Evolutionary conservation across 2,888 invertebrate genomes (phyloP).

Genomic region (Himalopsyche anomala): DNA sequence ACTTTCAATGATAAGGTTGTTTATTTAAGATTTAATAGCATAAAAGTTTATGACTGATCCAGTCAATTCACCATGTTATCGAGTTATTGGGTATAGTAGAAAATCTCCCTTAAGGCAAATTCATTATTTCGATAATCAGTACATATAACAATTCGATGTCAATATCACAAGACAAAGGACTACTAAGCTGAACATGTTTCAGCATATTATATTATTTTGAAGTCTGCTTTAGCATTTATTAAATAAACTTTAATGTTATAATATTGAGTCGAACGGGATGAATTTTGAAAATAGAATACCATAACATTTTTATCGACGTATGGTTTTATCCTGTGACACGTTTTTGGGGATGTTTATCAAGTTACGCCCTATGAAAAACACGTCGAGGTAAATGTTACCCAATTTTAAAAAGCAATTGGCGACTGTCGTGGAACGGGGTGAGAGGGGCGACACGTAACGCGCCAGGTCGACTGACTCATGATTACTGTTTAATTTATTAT

Average conservation of each 20-base stretch:
- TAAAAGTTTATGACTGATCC: too few relatives aligned
- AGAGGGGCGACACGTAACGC: not conserved
- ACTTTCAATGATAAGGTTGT: too few relatives aligned
- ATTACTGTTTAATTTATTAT: constrained; percentile 38
- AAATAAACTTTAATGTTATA: not conserved
- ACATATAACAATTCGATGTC: too few relatives aligned
- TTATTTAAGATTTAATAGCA: too few relatives aligned
- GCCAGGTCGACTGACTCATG: constrained; percentile 4
- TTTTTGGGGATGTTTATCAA: constrained; percentile 40
- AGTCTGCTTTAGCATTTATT: too few relatives aligned
- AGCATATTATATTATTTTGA: too few relatives aligned
- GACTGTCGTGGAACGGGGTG: not conserved
- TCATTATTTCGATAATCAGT: too few relatives aligned
- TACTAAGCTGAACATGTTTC: too few relatives aligned
- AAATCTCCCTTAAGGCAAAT: too few relatives aligned
- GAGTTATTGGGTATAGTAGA: too few relatives aligned
- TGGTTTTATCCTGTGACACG: not conserved
- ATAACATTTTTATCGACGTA: not conserved
- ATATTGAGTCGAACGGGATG: not conserved
- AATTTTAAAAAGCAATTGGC: constrained; percentile 22
- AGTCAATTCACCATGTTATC: too few relatives aligned
- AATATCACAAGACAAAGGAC: too few relatives aligned
- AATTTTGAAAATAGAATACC: not conserved
- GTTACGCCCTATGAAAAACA: constrained; percentile 20
- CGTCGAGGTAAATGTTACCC: constrained; percentile 28